Evolutionary conservation across 2,113 vertebrate genomes (phyloP).

Genomic region (Campylorhamphus procurvoides): DNA sequence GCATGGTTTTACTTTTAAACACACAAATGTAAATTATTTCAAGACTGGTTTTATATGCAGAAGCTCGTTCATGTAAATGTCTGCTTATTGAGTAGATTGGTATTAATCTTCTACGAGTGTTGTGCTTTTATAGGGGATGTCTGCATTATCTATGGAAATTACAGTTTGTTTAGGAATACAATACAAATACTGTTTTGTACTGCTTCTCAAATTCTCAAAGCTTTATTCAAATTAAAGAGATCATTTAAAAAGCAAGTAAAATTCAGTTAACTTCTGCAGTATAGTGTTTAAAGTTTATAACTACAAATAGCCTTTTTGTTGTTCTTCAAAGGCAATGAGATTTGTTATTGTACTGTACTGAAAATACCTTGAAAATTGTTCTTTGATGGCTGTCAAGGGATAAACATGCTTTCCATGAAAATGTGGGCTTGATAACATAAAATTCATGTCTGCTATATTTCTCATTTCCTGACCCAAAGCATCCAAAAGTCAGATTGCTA

Average conservation of each 20-base stretch:
- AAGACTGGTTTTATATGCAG: background rate
- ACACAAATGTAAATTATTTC: conserved; percentile 14
- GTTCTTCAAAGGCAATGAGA: background rate
- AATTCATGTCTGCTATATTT: background rate
- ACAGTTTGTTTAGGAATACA: background rate
- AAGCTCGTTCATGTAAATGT: background rate
- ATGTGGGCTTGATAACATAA: background rate
- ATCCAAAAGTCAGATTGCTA: background rate
- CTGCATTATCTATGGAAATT: background rate
- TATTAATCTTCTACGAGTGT: background rate
- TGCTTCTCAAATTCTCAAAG: background rate
- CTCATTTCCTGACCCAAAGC: background rate
- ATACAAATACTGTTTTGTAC: background rate
- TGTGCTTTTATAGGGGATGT: background rate
- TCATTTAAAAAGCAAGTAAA: background rate
- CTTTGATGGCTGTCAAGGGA: background rate
- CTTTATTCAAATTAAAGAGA: conserved; percentile 7
- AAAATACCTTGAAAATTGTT: background rate
- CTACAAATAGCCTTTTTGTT: background rate
- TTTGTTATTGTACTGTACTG: background rate
- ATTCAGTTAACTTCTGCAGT: background rate
- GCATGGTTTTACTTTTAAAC: background rate
- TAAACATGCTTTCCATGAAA: background rate
- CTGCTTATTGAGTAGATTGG: background rate
- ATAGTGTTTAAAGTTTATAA: background rate